Conservation (phyloP, 1,140 invertebrate species). For the Venustaconcha ellipsiformis region DNA sequence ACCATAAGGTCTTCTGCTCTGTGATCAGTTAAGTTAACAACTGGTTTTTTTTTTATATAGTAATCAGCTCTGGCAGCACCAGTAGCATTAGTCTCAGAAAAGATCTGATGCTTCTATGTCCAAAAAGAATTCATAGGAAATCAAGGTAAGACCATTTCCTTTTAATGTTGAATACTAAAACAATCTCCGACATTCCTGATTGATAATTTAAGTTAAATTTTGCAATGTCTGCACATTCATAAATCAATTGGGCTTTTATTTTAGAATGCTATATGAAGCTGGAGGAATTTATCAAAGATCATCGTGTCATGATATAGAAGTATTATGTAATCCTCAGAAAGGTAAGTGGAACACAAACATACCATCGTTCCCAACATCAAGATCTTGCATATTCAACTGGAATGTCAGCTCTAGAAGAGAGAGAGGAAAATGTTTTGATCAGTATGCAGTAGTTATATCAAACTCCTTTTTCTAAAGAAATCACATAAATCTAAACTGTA, state of each 20-base stretch:
- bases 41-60: too few relatives aligned
- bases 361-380: conserved; percentile 39
- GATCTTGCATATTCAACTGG: conserved; percentile 55
- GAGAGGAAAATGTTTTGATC: not conserved
- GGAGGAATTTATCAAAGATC: conserved; percentile 10
- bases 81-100: too few relatives aligned
- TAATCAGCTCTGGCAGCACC: too few relatives aligned
- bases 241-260: conserved; percentile 10
- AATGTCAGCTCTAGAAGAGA: conserved; percentile 61
- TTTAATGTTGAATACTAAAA: too few relatives aligned
- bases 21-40: too few relatives aligned
- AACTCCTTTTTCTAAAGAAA: too few relatives aligned
- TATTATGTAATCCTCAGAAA: not conserved
- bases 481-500: too few relatives aligned
- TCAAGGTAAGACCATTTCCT: too few relatives aligned
- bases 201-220: conserved; percentile 7
- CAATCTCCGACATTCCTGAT: too few relatives aligned
- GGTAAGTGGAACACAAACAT: conserved; percentile 3
- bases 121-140: too few relatives aligned
- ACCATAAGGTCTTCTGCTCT: too few relatives aligned
- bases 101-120: too few relatives aligned
- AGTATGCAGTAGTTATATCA: not conserved
- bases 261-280: conserved; percentile 14
- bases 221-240: not conserved
- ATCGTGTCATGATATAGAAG: conserved; percentile 1